These are phyloP conservation scores for Drosophila kanekoi DNA, from an alignment of 2,888 invertebrate genomes.

Conservation along the genomic window DNA sequence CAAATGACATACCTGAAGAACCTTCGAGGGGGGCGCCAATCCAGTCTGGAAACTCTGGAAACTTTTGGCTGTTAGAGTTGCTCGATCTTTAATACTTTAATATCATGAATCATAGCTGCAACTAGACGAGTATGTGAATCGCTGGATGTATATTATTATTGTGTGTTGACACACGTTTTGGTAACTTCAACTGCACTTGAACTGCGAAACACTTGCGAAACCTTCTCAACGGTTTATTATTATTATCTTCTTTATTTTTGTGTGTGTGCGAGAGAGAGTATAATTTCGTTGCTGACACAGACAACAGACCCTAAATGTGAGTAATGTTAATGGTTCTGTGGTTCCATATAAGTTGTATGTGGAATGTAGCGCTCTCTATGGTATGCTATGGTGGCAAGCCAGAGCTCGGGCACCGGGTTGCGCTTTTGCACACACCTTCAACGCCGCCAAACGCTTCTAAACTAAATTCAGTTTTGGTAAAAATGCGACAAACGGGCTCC, in stretches of 20 bases:
- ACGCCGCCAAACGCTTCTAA: constrained; percentile 85
- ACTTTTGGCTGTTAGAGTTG: constrained; percentile 37
- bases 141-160: neutral
- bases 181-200: constrained; percentile 60
- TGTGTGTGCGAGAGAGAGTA: neutral
- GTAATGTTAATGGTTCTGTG: constrained; percentile 30
- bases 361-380: constrained; percentile 28
- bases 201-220: constrained; percentile 61
- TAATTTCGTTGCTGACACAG: constrained; percentile 37
- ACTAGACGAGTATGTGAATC: constrained; percentile 3
- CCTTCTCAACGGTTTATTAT: constrained; percentile 30
- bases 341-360: constrained; percentile 9
- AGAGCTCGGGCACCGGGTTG: constrained; percentile 66
- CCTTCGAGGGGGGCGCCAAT: constrained; percentile 11
- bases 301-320: constrained; percentile 34
- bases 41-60: constrained; percentile 26
- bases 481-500: constrained; percentile 83
- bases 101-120: constrained; percentile 8
- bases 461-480: constrained; percentile 85
- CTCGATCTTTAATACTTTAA: constrained; percentile 40
- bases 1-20: constrained; percentile 65
- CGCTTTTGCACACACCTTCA: constrained; percentile 81
- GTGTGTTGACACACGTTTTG: constrained; percentile 47
- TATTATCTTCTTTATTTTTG: constrained; percentile 3
- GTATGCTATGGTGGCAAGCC: constrained; percentile 41